Conservation (phyloP, 2,113 vertebrate species). For the Mus spicilegus region DNA sequence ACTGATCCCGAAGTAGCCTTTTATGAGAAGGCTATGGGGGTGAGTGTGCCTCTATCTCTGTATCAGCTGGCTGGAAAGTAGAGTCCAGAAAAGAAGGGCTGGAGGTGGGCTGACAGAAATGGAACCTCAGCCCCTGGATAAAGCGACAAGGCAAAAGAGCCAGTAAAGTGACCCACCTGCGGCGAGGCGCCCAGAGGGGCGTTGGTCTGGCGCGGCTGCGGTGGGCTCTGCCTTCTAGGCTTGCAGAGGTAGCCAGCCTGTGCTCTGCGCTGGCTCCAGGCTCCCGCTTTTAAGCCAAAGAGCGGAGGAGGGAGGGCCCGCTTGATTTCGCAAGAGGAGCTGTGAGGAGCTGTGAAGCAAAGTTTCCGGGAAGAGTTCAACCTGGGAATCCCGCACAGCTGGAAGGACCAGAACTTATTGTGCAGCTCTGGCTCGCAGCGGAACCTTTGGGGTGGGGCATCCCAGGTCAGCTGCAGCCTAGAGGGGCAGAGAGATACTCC, state of each 20-base stretch:
- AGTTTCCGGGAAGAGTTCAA: constrained; percentile 71
- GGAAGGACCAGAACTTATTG: constrained; percentile 55
- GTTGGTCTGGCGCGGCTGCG: not conserved
- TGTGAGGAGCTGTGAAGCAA: constrained; percentile 52
- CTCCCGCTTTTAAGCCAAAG: constrained; percentile 12
- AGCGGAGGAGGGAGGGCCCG: not conserved
- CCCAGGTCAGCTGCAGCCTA: not conserved
- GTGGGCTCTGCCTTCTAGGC: not conserved
- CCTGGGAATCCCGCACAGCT: constrained; percentile 63
- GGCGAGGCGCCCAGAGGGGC: not conserved
- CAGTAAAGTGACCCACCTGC: constrained; percentile 68
- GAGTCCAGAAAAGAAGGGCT: not conserved
- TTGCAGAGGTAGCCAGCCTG: not conserved
- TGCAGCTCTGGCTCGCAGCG: not conserved
- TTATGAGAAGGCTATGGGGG: not conserved
- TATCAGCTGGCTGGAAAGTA: not conserved
- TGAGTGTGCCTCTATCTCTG: not conserved
- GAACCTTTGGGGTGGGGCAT: not conserved
- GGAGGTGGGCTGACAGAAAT: not conserved
- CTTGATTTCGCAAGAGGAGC: constrained; percentile 73
- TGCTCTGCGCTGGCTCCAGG: not conserved
- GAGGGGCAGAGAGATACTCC: not conserved
- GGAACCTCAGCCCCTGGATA: not conserved
- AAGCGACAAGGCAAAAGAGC: not conserved
- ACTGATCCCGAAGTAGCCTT: accelerated